Percentiles rank a stretch among this genome's conserved stretches.
phyloP scores from a whole-genome alignment of 2,888 invertebrate species.

The Caenorhabditis afra region DNA sequence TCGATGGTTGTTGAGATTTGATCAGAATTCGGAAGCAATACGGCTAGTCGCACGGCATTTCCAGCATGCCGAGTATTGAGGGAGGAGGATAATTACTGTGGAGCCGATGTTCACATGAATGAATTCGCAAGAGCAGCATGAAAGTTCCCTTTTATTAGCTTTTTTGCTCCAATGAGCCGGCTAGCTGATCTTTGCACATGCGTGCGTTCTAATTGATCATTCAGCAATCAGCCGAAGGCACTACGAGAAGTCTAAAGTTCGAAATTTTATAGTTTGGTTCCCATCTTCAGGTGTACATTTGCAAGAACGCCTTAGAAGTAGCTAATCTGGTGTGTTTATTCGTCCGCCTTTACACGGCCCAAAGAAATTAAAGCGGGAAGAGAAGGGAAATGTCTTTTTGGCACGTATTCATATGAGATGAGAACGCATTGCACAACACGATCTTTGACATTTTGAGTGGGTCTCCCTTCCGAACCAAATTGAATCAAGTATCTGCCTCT shows the following conservation, averaged over 20 bases:
- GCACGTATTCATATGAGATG: slow-evolving; percentile 18
- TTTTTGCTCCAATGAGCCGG: too few species aligned
- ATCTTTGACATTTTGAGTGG: slow-evolving; percentile 39
- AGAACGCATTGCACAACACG: slow-evolving; percentile 30
- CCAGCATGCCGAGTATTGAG: too few species aligned
- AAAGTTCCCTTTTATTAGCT: too few species aligned
- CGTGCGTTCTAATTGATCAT: slow-evolving; percentile 34
- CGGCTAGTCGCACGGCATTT: too few species aligned
- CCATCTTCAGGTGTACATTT: slow-evolving; percentile 2
- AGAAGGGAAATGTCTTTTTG: neutral
- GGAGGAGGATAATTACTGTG: too few species aligned
- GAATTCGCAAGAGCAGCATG: too few species aligned
- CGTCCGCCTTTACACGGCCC: too few species aligned
- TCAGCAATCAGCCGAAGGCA: slow-evolving; percentile 19
- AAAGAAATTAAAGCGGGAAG: neutral
- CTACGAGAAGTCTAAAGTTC: neutral
- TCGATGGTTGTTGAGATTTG: slow-evolving; percentile 31
- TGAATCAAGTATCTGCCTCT: slow-evolving; percentile 29
- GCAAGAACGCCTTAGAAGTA: too few species aligned
- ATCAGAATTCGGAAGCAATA: slow-evolving; percentile 30
- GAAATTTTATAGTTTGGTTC: too few species aligned
- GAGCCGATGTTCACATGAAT: too few species aligned
- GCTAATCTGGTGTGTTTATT: neutral
- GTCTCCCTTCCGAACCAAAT: slow-evolving; percentile 13
- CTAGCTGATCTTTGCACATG: slow-evolving; percentile 30